Base-by-base conservation (phyloP, 2,888 invertebrate genomes). In the Trilocha varians region DNA sequence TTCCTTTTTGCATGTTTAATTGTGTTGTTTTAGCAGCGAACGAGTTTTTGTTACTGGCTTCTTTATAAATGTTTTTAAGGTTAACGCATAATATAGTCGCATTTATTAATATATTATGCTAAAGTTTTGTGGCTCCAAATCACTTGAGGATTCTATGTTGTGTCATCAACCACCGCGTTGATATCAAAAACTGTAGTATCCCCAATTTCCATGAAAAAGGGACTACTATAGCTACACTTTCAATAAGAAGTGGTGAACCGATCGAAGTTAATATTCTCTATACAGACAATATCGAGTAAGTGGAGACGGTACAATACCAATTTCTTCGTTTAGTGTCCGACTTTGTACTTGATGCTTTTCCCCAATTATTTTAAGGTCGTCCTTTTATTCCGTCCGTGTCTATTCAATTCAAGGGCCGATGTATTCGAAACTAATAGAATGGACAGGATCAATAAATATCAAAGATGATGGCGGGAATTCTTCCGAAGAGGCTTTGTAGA, bases 291-390 rank as follows among this genome's bases (percentile, higher is more conserved):
- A 9, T 3, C 25, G 11, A 2, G 25, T 11, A 25, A 25, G 11
- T 25, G 25, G 25, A 25, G 11, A 25, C 25, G 2, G 6, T 1
- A 25, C 25, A 25, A 25, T 25, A 25, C 25, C 25, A 25, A 5
- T 25, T 9, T 9, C 6, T 11, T 25, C 25, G 25, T 25, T 6
- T 25, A 25, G 25, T 25, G 25, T 5, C 25, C 25, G 25, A 25
- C 25, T 36, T 36, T 16, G 9, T 36, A 36, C 16, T 13, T 36
- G n/a, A 16, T 36, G 32, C 36, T 36, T 5, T 36, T 32, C n/a
- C 33, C 32, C 41, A 36, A 41, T 41, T 41, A 41, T 36, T 36
- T 36, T 41, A 32, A 36, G 33, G 33, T 33, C 16, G 36, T 25
- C 25, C 25, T 2, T 2, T 25, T n/a, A n/a, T 25, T 25, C 25